phyloP scores from a whole-genome alignment of 92 coral and sea anemone genomes.

The Phenganax subtilis region DNA sequence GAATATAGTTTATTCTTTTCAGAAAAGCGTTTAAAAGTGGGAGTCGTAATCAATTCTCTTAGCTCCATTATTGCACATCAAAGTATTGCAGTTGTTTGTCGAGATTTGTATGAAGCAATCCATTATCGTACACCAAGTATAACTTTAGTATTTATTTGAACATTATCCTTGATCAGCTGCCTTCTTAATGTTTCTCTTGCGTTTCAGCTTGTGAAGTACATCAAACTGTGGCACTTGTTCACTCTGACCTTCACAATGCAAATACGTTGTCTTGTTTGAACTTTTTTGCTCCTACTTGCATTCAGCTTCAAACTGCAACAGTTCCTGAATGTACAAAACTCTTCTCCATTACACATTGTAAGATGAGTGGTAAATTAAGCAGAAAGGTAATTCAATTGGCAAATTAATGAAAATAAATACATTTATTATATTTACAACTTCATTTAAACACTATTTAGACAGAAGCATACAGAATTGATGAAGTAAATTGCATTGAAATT shows the following conservation, averaged over 20 bases:
- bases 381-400: slow-evolving; percentile 16
- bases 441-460: slow-evolving; percentile 7
- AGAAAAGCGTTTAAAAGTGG: slow-evolving; percentile 54
- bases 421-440: background rate
- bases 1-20: slow-evolving; percentile 1
- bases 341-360: slow-evolving; percentile 19
- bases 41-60: slow-evolving; percentile 61
- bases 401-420: background rate
- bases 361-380: slow-evolving; percentile 26
- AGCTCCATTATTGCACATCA: slow-evolving; percentile 53
- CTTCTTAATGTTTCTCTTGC: background rate
- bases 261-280: slow-evolving; percentile 47
- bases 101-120: slow-evolving; percentile 34
- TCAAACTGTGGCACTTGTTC: slow-evolving; percentile 63
- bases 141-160: background rate
- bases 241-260: slow-evolving; percentile 65
- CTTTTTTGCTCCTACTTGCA: slow-evolving; percentile 56
- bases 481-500: slow-evolving; percentile 4
- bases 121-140: slow-evolving; percentile 22
- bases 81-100: slow-evolving; percentile 49
- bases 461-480: slow-evolving; percentile 33
- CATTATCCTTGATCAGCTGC: background rate
- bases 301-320: slow-evolving; percentile 30
- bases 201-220: slow-evolving; percentile 56
- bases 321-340: background rate